These are phyloP conservation scores for Nibea albiflora DNA, from an alignment of 2,113 vertebrate genomes.

Conservation along the genomic window DNA sequence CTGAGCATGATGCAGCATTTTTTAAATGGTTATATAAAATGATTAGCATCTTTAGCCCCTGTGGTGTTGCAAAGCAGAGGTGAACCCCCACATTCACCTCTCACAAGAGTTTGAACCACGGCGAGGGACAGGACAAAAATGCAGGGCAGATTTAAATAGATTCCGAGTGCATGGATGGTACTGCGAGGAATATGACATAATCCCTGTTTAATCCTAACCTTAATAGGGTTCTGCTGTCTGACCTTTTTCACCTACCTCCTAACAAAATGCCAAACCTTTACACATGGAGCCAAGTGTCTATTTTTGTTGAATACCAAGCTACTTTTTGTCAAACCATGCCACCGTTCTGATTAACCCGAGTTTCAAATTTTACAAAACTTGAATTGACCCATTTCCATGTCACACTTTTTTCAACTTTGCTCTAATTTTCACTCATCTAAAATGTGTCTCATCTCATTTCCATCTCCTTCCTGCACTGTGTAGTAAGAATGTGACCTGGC, in stretches of 20 bases:
- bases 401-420: slow-evolving; percentile 15
- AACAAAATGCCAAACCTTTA: slow-evolving; percentile 19
- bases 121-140: slow-evolving; percentile 2
- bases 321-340: background rate
- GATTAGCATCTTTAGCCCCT: slow-evolving; percentile 39
- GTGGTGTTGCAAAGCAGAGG: slow-evolving; percentile 27
- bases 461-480: slow-evolving; percentile 30
- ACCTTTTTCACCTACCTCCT: slow-evolving; percentile 33
- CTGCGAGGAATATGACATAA: slow-evolving; percentile 52
- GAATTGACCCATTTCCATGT: slow-evolving; percentile 19
- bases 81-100: background rate
- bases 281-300: background rate
- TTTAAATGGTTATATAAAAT: slow-evolving; percentile 26
- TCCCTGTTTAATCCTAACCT: slow-evolving; percentile 47
- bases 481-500: slow-evolving; percentile 66
- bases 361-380: background rate
- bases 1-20: slow-evolving; percentile 19
- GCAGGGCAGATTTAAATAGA: slow-evolving; percentile 53
- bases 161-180: slow-evolving; percentile 35
- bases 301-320: background rate
- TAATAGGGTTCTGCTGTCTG: slow-evolving; percentile 41
- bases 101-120: slow-evolving; percentile 17
- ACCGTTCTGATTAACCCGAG: background rate
- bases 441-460: slow-evolving; percentile 43
- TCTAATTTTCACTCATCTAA: slow-evolving; percentile 41